These are phyloP conservation scores for Australoheros scitulus DNA, from an alignment of 2,113 vertebrate genomes.

Conservation along the genomic window DNA sequence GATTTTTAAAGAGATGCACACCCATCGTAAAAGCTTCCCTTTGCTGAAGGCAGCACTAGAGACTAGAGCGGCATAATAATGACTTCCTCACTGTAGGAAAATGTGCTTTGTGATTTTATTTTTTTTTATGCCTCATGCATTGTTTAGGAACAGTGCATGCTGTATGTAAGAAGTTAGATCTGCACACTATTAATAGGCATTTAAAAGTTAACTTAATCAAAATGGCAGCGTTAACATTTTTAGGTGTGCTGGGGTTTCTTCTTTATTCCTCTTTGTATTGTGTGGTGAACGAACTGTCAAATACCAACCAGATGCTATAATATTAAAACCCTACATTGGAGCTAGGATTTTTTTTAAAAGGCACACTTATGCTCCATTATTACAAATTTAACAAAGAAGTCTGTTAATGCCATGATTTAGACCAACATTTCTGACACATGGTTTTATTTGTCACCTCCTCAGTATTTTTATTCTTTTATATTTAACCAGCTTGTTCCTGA, in stretches of 20 bases:
- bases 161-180: conserved; percentile 21
- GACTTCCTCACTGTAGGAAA: conserved; percentile 40
- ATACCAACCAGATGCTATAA: neutral
- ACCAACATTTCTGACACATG: fast-evolving
- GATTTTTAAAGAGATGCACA: conserved; percentile 25
- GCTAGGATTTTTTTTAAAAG: neutral
- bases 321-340: neutral
- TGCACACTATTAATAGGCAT: conserved; percentile 46
- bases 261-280: neutral
- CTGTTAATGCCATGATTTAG: neutral
- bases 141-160: conserved; percentile 20
- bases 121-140: conserved; percentile 32
- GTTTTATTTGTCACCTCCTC: neutral
- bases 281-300: neutral
- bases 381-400: neutral
- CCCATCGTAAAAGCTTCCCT: conserved; percentile 15
- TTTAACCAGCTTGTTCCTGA: neutral
- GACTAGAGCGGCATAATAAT: conserved; percentile 42
- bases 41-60: conserved; percentile 27
- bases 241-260: neutral
- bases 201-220: conserved; percentile 32
- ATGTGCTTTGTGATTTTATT: conserved; percentile 26
- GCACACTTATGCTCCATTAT: neutral
- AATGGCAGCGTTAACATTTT: fast-evolving
- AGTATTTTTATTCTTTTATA: neutral